phyloP scores from a whole-genome alignment of 2,888 invertebrate genomes.

The Baronia brevicornis region DNA sequence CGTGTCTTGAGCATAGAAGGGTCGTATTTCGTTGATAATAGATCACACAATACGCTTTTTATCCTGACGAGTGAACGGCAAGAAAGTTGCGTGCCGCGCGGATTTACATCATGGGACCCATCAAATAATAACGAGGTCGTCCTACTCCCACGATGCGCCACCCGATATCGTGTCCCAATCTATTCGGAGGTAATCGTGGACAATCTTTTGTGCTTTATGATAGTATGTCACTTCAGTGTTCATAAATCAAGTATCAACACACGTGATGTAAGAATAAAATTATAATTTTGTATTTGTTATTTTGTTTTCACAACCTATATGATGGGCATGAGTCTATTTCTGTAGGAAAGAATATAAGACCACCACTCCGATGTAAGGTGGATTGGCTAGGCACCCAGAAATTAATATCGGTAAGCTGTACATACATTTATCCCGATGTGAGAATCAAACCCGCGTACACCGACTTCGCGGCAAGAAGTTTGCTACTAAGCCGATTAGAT shows the following conservation, averaged over 20 bases:
- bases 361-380: too few relatives aligned
- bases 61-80: slow-evolving; percentile 64
- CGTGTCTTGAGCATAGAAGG: slow-evolving; percentile 41
- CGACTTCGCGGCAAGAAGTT: too few relatives aligned
- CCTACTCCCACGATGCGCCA: slow-evolving; percentile 45
- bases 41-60: slow-evolving; percentile 62
- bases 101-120: slow-evolving; percentile 68
- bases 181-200: slow-evolving; percentile 51
- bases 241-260: slow-evolving; percentile 2
- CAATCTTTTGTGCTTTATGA: slow-evolving; percentile 59
- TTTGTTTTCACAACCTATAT: too few relatives aligned
- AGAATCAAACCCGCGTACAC: too few relatives aligned
- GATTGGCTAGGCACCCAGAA: too few relatives aligned
- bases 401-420: too few relatives aligned
- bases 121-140: slow-evolving; percentile 69
- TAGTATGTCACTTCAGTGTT: slow-evolving; percentile 48
- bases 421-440: too few relatives aligned
- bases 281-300: too few relatives aligned
- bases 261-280: slow-evolving; percentile 3
- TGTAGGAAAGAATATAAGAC: too few relatives aligned
- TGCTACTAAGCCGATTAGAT: too few relatives aligned
- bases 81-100: slow-evolving; percentile 66
- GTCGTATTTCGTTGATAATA: slow-evolving; percentile 36
- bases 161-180: slow-evolving; percentile 53
- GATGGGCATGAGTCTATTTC: too few relatives aligned